Base-by-base conservation (phyloP, 2,797 vertebrate genomes). In the Yasuhikotakia modesta region DNA sequence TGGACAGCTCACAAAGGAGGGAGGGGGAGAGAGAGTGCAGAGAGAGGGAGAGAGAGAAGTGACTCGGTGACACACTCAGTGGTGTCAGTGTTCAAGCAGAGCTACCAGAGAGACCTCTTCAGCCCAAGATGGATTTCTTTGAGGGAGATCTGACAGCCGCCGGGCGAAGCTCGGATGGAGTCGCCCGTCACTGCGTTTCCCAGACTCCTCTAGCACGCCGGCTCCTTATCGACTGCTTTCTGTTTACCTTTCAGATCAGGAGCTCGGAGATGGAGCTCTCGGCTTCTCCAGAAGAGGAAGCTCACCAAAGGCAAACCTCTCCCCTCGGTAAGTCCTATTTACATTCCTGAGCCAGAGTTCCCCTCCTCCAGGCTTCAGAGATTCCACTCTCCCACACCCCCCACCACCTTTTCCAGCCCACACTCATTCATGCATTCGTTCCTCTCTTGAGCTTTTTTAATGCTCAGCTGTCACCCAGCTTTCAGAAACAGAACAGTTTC, bases 281-380 rank as follows among this genome's bases (percentile, higher is more conserved):
- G 93, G 92, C 89, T 95, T 97, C 86, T 93, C 91, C 88, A 94
- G 95, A 90, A 90, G 92, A 90, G 95, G 95, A 93, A 95, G 94
- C 90, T 98, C 97, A 87, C 96, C 97, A 85, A 93, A 96, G 94
- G 96, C 95, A 93, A 98, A 95, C 87, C 91, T 95, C 84, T 96
- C 95, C 19, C 97, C 97, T 77, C 92, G 95, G 97, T 99, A 93
- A 96, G 95, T 85, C 0, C 85, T 93, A 90, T 95, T 96, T 94
- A 93, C 90, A 87, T 90, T 94, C 90, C 84, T 88, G 87, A 85
- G 83, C 91, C 64, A 16, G 76, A 27, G 58, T 55, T 86, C 81
- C 81, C 86, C 74, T 81, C 76, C 79, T 74, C 57, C 57, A 85
- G 81, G 84, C 87, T n/a, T 84, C 83, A 78, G 88, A 63, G 79